Conservation (phyloP, 1,140 invertebrate species). For the Drosophila ananassae region DNA sequence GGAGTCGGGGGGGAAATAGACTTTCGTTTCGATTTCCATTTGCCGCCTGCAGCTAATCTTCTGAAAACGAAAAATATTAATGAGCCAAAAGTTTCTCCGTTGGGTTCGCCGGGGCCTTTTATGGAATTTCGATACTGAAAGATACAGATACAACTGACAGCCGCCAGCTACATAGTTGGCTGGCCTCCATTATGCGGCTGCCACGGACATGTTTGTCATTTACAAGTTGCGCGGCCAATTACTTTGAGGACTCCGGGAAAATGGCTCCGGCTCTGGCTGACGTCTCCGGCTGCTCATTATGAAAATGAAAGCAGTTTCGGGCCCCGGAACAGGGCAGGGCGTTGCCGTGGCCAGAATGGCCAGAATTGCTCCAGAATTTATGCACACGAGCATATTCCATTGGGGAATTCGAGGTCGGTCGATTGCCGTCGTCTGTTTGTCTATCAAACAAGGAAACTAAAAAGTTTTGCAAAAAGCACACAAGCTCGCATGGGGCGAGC, state of each 20-base stretch:
- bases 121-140: constrained; percentile 63
- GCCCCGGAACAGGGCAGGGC: constrained; percentile 5
- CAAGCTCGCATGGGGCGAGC: constrained; percentile 25
- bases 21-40: constrained; percentile 45
- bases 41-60: constrained; percentile 59
- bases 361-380: constrained; percentile 54
- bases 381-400: constrained; percentile 74
- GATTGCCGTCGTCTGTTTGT: constrained; percentile 52
- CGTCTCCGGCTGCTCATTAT: constrained; percentile 60
- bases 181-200: constrained; percentile 7
- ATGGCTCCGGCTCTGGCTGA: constrained; percentile 18
- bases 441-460: constrained; percentile 72
- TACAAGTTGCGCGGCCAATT: constrained; percentile 60
- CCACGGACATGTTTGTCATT: constrained; percentile 54
- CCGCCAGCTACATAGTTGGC: constrained; percentile 10
- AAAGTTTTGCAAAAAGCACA: constrained; percentile 72
- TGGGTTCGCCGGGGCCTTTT: constrained; percentile 42
- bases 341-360: constrained; percentile 8
- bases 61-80: constrained; percentile 76
- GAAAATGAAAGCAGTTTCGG: constrained; percentile 68
- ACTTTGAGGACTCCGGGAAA: constrained; percentile 44
- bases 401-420: constrained; percentile 60
- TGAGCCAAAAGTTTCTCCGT: constrained; percentile 69
- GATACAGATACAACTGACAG: constrained; percentile 13
- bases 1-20: constrained; percentile 5